These are phyloP conservation scores for Cirrhinus molitorella DNA, from an alignment of 2,797 vertebrate genomes.

Conservation along the genomic window DNA sequence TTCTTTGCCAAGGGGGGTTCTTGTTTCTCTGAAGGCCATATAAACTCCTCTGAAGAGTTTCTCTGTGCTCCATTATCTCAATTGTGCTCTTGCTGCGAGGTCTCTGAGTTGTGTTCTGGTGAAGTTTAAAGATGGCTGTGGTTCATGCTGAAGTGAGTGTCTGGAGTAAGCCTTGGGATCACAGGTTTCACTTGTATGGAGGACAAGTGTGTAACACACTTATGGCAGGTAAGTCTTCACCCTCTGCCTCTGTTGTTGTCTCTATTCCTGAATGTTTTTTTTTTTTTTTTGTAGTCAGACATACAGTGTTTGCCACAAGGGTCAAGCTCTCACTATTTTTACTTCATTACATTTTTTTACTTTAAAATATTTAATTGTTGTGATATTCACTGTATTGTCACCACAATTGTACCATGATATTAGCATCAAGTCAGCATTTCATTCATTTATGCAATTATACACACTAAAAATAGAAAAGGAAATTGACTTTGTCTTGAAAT, in stretches of 20 bases:
- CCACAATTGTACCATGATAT: not conserved
- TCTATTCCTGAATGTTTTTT: not conserved
- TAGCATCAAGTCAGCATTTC: not conserved
- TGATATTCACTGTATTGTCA: not conserved
- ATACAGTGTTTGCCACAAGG: not conserved
- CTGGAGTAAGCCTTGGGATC: slow-evolving; percentile 62
- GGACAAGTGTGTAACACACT: slow-evolving; percentile 74
- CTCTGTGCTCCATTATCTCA: slow-evolving; percentile 4
- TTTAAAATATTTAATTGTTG: not conserved
- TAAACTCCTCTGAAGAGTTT: slow-evolving; percentile 27
- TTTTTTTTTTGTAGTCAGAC: not conserved
- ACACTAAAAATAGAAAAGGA: not conserved
- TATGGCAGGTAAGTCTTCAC: slow-evolving; percentile 75
- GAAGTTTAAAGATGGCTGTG: slow-evolving; percentile 66
- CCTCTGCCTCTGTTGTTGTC: not conserved
- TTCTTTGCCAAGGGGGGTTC: slow-evolving; percentile 22
- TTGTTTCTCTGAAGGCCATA: slow-evolving; percentile 53
- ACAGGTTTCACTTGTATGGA: slow-evolving; percentile 64
- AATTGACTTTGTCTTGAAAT: not conserved
- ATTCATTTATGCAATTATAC: not conserved
- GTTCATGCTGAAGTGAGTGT: slow-evolving; percentile 60
- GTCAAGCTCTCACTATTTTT: not conserved
- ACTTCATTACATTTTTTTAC: not conserved
- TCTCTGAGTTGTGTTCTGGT: slow-evolving; percentile 14
- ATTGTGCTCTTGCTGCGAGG: not conserved